Evolutionary conservation across 2,888 invertebrate genomes (phyloP).

Genomic region (Magallana nippona): DNA sequence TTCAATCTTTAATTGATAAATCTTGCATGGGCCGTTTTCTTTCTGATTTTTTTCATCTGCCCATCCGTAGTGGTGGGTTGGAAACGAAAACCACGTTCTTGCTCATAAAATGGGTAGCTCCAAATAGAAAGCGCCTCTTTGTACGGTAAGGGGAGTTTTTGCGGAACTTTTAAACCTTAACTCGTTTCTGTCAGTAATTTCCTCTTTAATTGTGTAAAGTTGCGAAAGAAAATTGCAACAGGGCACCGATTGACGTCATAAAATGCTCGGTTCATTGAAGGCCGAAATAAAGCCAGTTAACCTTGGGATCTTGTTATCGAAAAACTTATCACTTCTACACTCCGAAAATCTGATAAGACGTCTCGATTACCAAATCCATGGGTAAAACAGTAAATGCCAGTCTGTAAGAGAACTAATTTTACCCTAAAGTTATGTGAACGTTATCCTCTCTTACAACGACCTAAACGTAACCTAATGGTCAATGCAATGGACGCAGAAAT

Average conservation of each 20-base stretch:
- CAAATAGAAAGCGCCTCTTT: not conserved
- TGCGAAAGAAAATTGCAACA: constrained; percentile 5
- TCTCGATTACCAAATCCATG: constrained; percentile 19
- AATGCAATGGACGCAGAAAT: not conserved
- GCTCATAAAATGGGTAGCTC: not conserved
- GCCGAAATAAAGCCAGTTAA: constrained; percentile 27
- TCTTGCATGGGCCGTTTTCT: not conserved
- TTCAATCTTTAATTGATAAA: not conserved
- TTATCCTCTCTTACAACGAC: not conserved
- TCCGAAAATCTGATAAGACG: constrained; percentile 26
- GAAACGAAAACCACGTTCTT: not conserved
- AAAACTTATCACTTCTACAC: constrained; percentile 32
- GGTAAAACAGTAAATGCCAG: constrained; percentile 19
- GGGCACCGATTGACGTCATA: constrained; percentile 23
- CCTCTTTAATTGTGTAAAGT: constrained; percentile 31
- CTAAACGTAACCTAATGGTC: not conserved
- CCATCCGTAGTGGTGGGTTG: not conserved
- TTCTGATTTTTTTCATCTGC: not conserved
- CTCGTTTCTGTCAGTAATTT: constrained; percentile 7
- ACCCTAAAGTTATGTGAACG: not conserved
- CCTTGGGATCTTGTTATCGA: constrained; percentile 29
- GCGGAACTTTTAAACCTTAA: constrained; percentile 18
- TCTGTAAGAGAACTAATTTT: constrained; percentile 9
- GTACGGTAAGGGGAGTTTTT: not conserved
- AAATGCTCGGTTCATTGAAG: constrained; percentile 2